Conservation (phyloP, 1,140 invertebrate species). For the Manduca sexta region DNA sequence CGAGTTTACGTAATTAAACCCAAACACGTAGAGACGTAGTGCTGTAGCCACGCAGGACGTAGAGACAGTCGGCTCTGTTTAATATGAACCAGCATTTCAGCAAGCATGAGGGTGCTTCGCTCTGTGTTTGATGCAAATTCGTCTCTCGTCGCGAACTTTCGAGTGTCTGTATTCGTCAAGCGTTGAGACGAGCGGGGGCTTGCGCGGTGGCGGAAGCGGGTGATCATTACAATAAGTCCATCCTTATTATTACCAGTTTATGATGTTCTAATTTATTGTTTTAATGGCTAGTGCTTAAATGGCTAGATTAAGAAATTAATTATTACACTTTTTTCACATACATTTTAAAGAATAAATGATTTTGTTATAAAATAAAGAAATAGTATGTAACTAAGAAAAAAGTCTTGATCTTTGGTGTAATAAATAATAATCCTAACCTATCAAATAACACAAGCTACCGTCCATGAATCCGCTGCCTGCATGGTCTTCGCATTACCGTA, state of each 20-base stretch:
- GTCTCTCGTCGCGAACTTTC: conserved; percentile 4
- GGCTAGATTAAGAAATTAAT: not conserved
- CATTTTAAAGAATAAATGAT: not conserved
- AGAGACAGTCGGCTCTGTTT: conserved; percentile 1
- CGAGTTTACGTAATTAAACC: too few species aligned
- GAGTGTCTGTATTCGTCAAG: not conserved
- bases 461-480: not conserved
- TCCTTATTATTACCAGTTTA: not conserved
- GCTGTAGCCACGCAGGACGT: not conserved
- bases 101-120: not conserved
- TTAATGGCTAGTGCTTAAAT: not conserved
- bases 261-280: not conserved
- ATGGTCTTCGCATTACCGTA: not conserved
- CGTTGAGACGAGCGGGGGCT: not conserved
- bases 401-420: too few species aligned
- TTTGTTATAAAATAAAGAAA: not conserved
- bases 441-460: too few species aligned
- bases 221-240: not conserved
- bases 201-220: too few species aligned
- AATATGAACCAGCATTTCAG: not conserved
- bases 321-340: not conserved
- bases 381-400: too few species aligned
- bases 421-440: too few species aligned
- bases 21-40: too few species aligned
- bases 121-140: conserved; percentile 9